These are phyloP conservation scores for Pagetopsis macropterus DNA, from an alignment of 2,797 vertebrate genomes.

Conservation along the genomic window DNA sequence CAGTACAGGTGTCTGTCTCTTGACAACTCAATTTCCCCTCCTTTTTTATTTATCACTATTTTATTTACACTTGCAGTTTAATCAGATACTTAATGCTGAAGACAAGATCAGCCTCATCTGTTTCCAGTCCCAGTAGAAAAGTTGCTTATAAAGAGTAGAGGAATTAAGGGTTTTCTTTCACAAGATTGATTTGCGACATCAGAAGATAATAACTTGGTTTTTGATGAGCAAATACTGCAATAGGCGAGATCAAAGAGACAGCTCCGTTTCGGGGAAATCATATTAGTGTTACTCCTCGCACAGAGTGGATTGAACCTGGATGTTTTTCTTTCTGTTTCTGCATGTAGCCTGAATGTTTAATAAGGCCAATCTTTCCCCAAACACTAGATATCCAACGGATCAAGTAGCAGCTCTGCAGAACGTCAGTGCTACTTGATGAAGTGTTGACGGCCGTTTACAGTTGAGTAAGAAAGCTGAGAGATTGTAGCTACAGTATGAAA, in stretches of 20 bases:
- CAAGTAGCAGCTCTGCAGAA: conserved; percentile 38
- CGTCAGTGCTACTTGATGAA: conserved; percentile 27
- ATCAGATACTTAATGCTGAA: conserved; percentile 31
- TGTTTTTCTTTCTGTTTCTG: conserved; percentile 19
- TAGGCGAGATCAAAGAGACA: conserved; percentile 23
- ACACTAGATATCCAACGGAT: conserved; percentile 43
- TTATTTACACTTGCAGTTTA: conserved; percentile 38
- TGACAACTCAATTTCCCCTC: conserved; percentile 21
- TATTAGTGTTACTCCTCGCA: conserved; percentile 1
- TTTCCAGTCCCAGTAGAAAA: no score
- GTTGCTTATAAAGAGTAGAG: not conserved
- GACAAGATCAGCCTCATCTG: conserved; percentile 24
- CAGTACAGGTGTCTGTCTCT: conserved; percentile 18
- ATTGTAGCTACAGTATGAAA: conserved; percentile 16
- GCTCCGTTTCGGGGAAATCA: conserved; percentile 12
- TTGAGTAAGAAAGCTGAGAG: not conserved
- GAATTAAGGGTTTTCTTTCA: not conserved
- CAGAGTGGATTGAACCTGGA: not conserved
- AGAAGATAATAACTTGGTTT: conserved; percentile 13
- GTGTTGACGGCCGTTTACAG: conserved; percentile 52
- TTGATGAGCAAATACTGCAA: conserved; percentile 25
- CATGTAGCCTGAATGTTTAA: conserved; percentile 32
- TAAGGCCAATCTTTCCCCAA: conserved; percentile 19
- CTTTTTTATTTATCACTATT: conserved; percentile 34
- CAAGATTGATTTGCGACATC: conserved; percentile 20